These are phyloP conservation scores for Formica selysi DNA, from an alignment of 1,140 invertebrate species.

Conservation along the genomic window DNA sequence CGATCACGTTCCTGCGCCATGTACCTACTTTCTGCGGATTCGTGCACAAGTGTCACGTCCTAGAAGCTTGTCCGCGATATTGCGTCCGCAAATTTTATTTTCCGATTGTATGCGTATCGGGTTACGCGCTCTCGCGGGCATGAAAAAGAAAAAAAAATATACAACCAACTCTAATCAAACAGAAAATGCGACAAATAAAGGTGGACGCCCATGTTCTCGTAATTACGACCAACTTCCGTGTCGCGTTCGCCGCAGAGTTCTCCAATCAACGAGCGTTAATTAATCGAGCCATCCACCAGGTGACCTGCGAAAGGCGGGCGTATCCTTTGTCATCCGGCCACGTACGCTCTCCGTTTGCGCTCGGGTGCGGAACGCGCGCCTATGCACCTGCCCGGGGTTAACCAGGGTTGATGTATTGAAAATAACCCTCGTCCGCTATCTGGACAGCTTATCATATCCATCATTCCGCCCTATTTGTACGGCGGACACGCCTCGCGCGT, in stretches of 20 bases:
- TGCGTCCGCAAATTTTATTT: conserved; percentile 73
- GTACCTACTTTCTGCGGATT: conserved; percentile 70
- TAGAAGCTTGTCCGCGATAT: conserved; percentile 58
- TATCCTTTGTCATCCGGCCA: conserved; percentile 40
- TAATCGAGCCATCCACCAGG: conserved; percentile 65
- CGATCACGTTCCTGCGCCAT: conserved; percentile 72
- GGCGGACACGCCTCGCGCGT: conserved; percentile 23
- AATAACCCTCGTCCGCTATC: conserved; percentile 75
- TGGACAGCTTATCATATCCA: conserved; percentile 78
- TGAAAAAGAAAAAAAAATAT: conserved; percentile 25
- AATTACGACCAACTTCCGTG: conserved; percentile 60
- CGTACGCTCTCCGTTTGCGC: conserved; percentile 9
- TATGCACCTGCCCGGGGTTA: conserved; percentile 60
- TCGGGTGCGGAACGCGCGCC: not conserved
- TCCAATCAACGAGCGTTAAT: conserved; percentile 74
- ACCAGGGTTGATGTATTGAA: conserved; percentile 77
- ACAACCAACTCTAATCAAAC: conserved; percentile 66
- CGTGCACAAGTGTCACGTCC: conserved; percentile 61
- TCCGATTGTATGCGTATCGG: conserved; percentile 18
- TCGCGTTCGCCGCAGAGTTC: conserved; percentile 53
- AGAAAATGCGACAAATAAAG: conserved; percentile 54
- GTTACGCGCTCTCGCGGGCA: conserved; percentile 24
- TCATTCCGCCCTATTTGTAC: conserved; percentile 76
- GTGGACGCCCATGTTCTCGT: conserved; percentile 41
- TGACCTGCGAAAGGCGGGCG: conserved; percentile 38